Evolutionary conservation across 2,888 invertebrate species (phyloP).

Genomic region (Leucoma salicis): DNA sequence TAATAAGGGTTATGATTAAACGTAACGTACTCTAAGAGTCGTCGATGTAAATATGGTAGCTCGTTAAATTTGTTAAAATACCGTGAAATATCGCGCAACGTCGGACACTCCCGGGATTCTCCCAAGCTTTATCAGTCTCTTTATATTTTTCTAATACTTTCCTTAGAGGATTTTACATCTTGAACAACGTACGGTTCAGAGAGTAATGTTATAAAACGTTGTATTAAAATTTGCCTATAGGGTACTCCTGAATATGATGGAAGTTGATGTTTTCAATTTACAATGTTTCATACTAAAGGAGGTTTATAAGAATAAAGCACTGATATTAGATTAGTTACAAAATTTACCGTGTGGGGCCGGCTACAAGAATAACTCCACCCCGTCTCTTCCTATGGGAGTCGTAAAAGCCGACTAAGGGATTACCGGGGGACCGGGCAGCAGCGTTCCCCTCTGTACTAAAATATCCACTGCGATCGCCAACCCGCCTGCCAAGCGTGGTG

Average conservation of each 20-base stretch:
- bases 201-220: conserved; percentile 56
- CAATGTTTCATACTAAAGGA: no score
- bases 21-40: conserved; percentile 52
- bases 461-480: no score
- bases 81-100: conserved; percentile 77
- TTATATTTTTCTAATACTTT: conserved; percentile 74
- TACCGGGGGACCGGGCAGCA: no score
- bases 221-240: conserved; percentile 37
- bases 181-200: conserved; percentile 52
- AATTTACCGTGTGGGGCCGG: no score
- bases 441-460: no score
- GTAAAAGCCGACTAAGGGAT: no score
- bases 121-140: conserved; percentile 42
- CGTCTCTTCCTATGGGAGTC: no score
- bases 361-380: no score
- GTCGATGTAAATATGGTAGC: conserved; percentile 72
- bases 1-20: conserved; percentile 50
- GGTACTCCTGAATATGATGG: conserved; percentile 25
- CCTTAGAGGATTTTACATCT: conserved; percentile 65
- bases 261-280: conserved; percentile 16
- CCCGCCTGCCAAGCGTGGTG: no score
- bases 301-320: no score
- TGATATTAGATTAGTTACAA: no score
- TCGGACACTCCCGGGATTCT: conserved; percentile 66
- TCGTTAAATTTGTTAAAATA: conserved; percentile 82